Base-by-base conservation (phyloP, 2,113 vertebrate species). In the Otus sunia region DNA sequence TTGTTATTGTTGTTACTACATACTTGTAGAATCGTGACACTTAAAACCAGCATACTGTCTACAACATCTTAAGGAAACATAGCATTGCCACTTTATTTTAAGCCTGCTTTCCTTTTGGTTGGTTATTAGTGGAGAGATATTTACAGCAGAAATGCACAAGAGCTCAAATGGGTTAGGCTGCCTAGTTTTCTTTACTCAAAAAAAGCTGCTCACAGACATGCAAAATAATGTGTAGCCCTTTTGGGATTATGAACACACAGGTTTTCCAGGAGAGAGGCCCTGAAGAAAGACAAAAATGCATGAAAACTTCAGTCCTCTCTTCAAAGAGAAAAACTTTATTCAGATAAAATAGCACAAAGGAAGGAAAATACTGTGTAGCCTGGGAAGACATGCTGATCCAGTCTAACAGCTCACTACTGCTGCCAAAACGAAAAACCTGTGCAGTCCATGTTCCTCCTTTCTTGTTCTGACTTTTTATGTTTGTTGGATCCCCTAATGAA, bases 221-320 rank as follows among this genome's bases (percentile, higher is more conserved):
- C 5, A 82, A 76, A 77, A 43, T n/a, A 69, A 88, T 25, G 9
- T 37, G 12, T 56, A 93, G 59, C 3, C 14, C 45, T 83, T 69
- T 37, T 0, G 5, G 37, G 21, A 77, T 21, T 67, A 2, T 11
- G 58, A 60, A 2, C 3, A 75, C 2, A 77, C 2, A 55, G 5
- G 67, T 59, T 68, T 92, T 63, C n/a, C 36, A 67, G 16, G 16
- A 71, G 10, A 60, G 7, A 36, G 18, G 41, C 18, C 3, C 16
- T 50, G 20, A 77, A 74, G 18, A 92, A 79, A 66, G 12, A 66
- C 41, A 52, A 84, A 87, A 63, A 58, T 22, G 18, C 6, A 32
- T 36, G 14, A 71, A 83, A 80, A 25, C 8, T 12, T 58, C 45
- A 67, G 11, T 34, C 23, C 36, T 71, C 29, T 82, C 52, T 77